Conservation (phyloP, 2,797 vertebrate genomes). For the Tachyglossus aculeatus region DNA sequence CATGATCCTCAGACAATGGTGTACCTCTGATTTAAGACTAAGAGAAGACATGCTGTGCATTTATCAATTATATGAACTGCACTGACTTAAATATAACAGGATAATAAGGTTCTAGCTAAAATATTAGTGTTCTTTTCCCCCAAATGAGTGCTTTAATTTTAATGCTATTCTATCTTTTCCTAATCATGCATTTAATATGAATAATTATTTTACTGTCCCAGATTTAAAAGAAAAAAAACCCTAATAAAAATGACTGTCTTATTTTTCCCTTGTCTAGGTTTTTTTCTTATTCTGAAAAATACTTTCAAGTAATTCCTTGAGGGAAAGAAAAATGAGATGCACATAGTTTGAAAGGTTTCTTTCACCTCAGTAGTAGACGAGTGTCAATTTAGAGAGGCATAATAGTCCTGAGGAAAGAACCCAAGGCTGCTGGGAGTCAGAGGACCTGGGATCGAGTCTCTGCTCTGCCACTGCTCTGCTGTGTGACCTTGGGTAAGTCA, state of each 20-base stretch:
- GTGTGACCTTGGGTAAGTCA: too few species aligned
- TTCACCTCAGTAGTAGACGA: neutral
- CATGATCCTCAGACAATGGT: neutral
- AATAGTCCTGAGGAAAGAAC: too few species aligned
- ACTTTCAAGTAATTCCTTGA: neutral
- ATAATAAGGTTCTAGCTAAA: neutral
- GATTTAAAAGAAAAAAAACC: neutral
- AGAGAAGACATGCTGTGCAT: neutral
- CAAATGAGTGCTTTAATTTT: conserved; percentile 7
- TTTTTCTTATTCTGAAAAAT: neutral
- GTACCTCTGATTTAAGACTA: neutral
- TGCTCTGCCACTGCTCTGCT: too few species aligned
- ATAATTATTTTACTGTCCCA: neutral
- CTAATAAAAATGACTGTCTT: neutral
- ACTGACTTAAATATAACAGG: neutral
- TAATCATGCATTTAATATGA: neutral
- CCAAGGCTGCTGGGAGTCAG: too few species aligned
- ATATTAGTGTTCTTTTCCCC: conserved; percentile 5
- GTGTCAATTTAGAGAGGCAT: neutral
- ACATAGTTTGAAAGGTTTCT: neutral
- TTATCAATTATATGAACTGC: neutral
- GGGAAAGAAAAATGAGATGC: neutral
- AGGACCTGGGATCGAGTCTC: too few species aligned
- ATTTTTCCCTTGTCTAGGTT: neutral
- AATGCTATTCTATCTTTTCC: neutral